Evolutionary conservation across 2,113 vertebrate genomes (phyloP).

Genomic region (Planiliza haematocheilus): DNA sequence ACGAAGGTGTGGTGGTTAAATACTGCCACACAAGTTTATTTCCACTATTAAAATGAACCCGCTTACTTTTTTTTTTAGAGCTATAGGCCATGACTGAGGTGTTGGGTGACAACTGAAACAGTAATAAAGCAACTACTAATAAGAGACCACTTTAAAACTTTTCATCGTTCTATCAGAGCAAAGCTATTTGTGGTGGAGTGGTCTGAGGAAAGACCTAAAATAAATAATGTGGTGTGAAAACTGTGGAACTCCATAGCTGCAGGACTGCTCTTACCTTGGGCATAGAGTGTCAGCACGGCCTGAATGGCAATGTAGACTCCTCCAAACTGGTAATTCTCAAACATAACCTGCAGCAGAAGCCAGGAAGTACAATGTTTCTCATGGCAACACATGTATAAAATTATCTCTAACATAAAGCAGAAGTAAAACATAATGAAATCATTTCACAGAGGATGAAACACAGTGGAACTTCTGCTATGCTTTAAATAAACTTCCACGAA

Average conservation of each 20-base stretch:
- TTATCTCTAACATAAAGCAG: background rate
- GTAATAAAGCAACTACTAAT: background rate
- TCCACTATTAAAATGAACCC: background rate
- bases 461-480: conserved; percentile 1
- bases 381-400: background rate
- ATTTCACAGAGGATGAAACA: background rate
- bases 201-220: background rate
- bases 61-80: background rate
- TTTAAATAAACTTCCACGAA: background rate
- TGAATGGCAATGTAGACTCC: conserved; percentile 98
- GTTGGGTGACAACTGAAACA: background rate
- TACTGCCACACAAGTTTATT: background rate
- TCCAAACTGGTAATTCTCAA: conserved; percentile 97
- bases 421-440: background rate
- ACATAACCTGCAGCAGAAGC: conserved; percentile 91
- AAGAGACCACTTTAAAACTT: background rate
- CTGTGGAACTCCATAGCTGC: no score
- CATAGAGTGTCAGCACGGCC: conserved; percentile 97
- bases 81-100: background rate
- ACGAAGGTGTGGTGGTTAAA: conserved; percentile 29
- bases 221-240: background rate
- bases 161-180: background rate
- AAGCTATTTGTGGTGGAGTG: background rate
- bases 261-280: conserved; percentile 89
- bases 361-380: background rate